phyloP scores from a whole-genome alignment of 2,113 vertebrate genomes.

The Asarcornis scutulata region DNA sequence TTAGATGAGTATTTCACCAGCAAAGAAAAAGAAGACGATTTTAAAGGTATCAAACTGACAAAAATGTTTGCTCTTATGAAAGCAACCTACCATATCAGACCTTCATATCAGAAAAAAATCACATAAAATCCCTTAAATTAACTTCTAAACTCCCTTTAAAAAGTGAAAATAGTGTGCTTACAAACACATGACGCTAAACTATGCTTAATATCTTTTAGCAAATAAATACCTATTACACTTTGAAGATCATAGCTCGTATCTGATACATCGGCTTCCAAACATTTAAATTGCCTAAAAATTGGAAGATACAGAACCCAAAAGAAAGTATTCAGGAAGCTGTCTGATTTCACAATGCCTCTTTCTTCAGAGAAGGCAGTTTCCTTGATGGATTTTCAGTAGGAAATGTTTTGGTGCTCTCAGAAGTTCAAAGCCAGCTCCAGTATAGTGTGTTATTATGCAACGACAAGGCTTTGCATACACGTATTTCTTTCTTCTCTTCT shows the following conservation, averaged over 20 bases:
- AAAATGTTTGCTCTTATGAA: neutral
- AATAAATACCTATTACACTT: slow-evolving; percentile 41
- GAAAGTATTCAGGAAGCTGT: neutral
- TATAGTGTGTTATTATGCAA: neutral
- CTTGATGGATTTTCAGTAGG: neutral
- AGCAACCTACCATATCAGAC: neutral
- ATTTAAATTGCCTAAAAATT: neutral
- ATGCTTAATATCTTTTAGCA: slow-evolving; percentile 35
- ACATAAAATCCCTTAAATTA: neutral
- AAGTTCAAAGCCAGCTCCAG: neutral
- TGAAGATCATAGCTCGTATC: neutral
- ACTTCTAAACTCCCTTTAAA: neutral
- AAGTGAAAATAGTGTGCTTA: slow-evolving; percentile 31
- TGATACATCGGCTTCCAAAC: neutral
- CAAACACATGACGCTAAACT: slow-evolving; percentile 16
- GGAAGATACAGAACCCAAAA: neutral
- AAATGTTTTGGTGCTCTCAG: neutral
- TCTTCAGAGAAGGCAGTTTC: neutral
- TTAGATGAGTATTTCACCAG: neutral
- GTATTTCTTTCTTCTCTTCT: neutral
- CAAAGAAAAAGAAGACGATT: neutral
- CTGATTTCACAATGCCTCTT: neutral
- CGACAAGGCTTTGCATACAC: neutral
- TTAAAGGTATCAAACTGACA: neutral
- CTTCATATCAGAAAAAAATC: neutral